Conservation (phyloP, 2,797 vertebrate species). For the Cetoscarus ocellatus region DNA sequence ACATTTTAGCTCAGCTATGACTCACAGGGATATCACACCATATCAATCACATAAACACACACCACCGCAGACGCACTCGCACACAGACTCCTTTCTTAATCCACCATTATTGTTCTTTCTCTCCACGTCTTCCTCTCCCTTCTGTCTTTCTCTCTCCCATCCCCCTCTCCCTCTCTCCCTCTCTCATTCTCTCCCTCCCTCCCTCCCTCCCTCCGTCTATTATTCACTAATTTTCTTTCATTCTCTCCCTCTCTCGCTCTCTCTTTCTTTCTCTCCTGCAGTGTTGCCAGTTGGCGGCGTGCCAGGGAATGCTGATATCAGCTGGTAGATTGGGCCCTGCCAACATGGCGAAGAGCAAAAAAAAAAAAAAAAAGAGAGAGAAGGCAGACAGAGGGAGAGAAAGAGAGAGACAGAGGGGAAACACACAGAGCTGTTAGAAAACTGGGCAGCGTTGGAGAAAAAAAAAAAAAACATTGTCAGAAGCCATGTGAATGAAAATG, state of each 20-base stretch:
- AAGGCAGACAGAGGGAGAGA: conserved; percentile 65
- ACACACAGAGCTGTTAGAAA: conserved; percentile 64
- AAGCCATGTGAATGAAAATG: conserved; percentile 68
- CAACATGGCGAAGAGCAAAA: conserved; percentile 85
- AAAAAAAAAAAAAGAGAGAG: conserved; percentile 70
- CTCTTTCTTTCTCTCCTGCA: conserved; percentile 80
- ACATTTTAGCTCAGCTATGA: conserved; percentile 86
- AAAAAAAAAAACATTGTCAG: conserved; percentile 53
- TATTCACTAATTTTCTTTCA: conserved; percentile 86
- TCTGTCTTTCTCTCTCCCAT: conserved; percentile 73
- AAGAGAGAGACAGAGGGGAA: conserved; percentile 49
- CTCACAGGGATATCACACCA: conserved; percentile 84
- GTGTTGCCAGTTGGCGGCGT: conserved; percentile 87
- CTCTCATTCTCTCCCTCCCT: conserved; percentile 78
- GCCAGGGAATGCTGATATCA: conserved; percentile 92
- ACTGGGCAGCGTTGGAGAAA: conserved; percentile 53
- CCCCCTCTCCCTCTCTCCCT: conserved; percentile 80
- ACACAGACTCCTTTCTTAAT: conserved; percentile 70
- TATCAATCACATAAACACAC: conserved; percentile 79
- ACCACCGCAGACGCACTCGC: conserved; percentile 38
- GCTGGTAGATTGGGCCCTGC: conserved; percentile 89
- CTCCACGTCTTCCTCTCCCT: conserved; percentile 64
- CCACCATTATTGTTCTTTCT: conserved; percentile 80
- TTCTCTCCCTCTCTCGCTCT: conserved; percentile 74
- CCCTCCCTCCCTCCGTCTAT: conserved; percentile 81